Conservation (phyloP, 1,140 invertebrate genomes). For the Centruroides sculpturatus region DNA sequence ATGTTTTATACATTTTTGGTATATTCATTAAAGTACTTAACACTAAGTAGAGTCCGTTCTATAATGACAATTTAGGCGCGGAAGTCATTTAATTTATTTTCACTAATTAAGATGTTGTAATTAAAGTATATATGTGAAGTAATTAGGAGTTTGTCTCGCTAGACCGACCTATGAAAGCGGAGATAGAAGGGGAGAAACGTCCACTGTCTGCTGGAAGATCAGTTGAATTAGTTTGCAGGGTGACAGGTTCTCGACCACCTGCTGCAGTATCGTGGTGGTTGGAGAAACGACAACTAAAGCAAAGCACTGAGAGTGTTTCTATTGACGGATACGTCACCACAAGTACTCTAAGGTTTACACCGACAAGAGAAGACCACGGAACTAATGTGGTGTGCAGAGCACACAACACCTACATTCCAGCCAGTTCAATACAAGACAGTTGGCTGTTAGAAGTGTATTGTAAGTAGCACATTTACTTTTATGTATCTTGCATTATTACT, state of each 20-base stretch:
- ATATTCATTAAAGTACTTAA: no score
- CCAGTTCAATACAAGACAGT: constrained; percentile 56
- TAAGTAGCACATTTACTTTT: constrained; percentile 27
- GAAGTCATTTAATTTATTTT: no score
- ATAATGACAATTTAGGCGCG: no score
- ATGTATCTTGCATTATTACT: no score
- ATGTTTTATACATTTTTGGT: no score
- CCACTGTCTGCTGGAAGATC: constrained; percentile 63
- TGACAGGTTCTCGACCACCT: constrained; percentile 31
- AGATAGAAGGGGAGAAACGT: constrained; percentile 60
- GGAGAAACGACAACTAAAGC: constrained; percentile 10
- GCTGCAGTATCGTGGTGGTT: constrained; percentile 8
- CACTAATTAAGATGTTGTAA: no score
- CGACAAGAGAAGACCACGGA: background rate
- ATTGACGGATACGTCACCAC: constrained; percentile 8
- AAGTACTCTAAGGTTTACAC: constrained; percentile 3
- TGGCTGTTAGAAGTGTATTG: constrained; percentile 42
- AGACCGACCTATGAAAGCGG: constrained; percentile 68
- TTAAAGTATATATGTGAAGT: no score
- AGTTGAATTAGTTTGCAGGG: constrained; percentile 68
- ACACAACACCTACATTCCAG: constrained; percentile 21
- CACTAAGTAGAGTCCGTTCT: no score
- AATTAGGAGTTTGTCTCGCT: no score
- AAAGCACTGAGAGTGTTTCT: constrained; percentile 3
- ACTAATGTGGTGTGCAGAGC: constrained; percentile 6